Conservation (phyloP, 2,888 invertebrate genomes). For the Podabrus alpinus region DNA sequence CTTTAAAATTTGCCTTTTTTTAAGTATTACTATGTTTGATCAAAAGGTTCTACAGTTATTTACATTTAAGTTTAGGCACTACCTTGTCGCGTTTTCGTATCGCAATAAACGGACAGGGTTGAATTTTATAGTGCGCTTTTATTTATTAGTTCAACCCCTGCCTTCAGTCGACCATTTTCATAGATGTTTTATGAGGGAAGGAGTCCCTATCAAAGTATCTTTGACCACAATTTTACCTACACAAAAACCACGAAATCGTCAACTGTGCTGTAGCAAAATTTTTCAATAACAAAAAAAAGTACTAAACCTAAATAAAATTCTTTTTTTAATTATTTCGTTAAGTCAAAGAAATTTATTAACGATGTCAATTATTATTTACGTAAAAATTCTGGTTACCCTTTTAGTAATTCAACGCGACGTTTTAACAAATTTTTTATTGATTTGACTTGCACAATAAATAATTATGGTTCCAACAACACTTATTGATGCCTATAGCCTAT, state of each 20-base stretch:
- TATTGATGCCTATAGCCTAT: background rate
- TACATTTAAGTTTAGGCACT: slow-evolving; percentile 32
- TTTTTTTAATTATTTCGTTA: background rate
- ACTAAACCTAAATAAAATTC: too few relatives aligned
- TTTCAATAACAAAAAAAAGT: slow-evolving; percentile 3
- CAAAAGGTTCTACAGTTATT: slow-evolving; percentile 24
- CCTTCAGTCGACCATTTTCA: slow-evolving; percentile 41
- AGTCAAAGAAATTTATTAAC: too few relatives aligned
- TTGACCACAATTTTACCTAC: slow-evolving; percentile 22
- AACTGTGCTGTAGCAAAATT: background rate
- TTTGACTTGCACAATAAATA: background rate
- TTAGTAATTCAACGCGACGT: background rate
- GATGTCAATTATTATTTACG: background rate
- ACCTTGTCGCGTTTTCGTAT: slow-evolving; percentile 33
- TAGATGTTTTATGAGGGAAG: slow-evolving; percentile 43
- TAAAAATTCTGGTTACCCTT: background rate
- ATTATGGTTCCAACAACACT: background rate
- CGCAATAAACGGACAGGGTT: slow-evolving; percentile 32
- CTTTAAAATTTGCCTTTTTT: slow-evolving; percentile 16
- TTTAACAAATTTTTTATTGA: background rate
- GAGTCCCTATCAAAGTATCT: slow-evolving; percentile 38
- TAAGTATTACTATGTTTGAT: slow-evolving; percentile 19
- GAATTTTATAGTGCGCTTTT: slow-evolving; percentile 36
- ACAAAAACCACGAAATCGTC: slow-evolving; percentile 8
- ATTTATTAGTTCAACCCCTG: slow-evolving; percentile 37